phyloP scores from a whole-genome alignment of 2,113 vertebrate species.

The Crotalus tigris region DNA sequence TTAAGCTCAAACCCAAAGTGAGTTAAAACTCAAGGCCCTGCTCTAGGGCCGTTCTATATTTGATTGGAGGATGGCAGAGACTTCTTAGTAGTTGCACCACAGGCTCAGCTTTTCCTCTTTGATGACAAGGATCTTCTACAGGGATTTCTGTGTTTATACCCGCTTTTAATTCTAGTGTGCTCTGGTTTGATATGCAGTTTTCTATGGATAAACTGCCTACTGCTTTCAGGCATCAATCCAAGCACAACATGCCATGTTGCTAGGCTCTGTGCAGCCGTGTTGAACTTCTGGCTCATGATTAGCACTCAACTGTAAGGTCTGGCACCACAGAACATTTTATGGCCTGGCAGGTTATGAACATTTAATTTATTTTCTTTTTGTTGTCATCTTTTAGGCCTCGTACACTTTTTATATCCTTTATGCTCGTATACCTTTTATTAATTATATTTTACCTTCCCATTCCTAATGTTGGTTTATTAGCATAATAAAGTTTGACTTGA shows the following conservation, averaged over 20 bases:
- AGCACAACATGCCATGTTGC: neutral
- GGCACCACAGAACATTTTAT: neutral
- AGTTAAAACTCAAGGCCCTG: neutral
- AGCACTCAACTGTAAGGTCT: neutral
- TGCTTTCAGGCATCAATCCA: neutral
- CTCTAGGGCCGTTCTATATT: neutral
- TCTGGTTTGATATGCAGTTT: neutral
- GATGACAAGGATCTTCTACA: neutral
- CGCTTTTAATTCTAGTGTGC: neutral
- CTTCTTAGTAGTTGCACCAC: neutral
- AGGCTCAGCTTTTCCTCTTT: neutral
- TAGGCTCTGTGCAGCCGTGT: neutral
- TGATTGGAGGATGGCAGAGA: neutral
- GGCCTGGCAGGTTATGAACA: neutral
- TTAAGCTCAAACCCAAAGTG: neutral
- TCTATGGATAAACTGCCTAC: neutral
- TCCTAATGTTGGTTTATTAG: neutral
- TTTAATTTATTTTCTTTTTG: neutral
- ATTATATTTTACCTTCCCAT: neutral
- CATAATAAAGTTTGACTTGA: neutral
- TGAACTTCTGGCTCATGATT: neutral
- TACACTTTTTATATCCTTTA: neutral
- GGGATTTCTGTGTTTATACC: neutral
- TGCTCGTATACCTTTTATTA: neutral
- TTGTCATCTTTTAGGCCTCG: neutral